Base-by-base conservation (phyloP, 2,888 invertebrate species). In the Agriopis aurantiaria region DNA sequence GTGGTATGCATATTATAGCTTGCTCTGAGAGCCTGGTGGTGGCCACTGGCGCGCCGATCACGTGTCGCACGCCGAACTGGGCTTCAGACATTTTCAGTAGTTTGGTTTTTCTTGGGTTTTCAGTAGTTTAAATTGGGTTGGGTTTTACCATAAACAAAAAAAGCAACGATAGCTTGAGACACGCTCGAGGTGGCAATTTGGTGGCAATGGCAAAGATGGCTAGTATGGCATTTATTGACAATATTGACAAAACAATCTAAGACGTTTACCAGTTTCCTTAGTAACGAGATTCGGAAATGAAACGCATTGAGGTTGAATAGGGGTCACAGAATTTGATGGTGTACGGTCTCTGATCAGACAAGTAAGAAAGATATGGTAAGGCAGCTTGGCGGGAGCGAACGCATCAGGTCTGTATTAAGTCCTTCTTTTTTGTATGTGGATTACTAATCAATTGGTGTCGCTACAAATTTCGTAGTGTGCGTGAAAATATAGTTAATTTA, bases 1-100 rank as follows among this genome's bases (percentile, higher is more conserved):
- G 95, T 3, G 95, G 95, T 57, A 95, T 87, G 55, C 92, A 91
- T 48, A 95, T 91, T 59, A 95, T 49, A 1, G 91, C 87, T 72
- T 95, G 91, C 68, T 94, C 92, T 6, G 94, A 79, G 0, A 95
- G 75, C 66, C 92, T 85, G 0, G 93, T 93, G 1, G 84, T 91
- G 0, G 90, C 90, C n/a, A 93, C 78, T 2, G 93, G 93, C 52
- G 92, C 91, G 1, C 92, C 92, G 43, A 94, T 91, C 8, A 86
- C 85, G 72, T 94, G 85, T 2, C 89, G 87, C 10, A 93, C 88
- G 12, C 91, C 93, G 51, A 91, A 90, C 69, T 90, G 91, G 17
- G 82, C 84, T n/a, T 93, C 91, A n/a, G 83, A 78, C 91, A 92
- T 93, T 72, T 72, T 87, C 51, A 60, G 23, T 12, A n/a, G 0